phyloP scores from a whole-genome alignment of 1,140 invertebrate genomes.

The Antheraea pernyi region DNA sequence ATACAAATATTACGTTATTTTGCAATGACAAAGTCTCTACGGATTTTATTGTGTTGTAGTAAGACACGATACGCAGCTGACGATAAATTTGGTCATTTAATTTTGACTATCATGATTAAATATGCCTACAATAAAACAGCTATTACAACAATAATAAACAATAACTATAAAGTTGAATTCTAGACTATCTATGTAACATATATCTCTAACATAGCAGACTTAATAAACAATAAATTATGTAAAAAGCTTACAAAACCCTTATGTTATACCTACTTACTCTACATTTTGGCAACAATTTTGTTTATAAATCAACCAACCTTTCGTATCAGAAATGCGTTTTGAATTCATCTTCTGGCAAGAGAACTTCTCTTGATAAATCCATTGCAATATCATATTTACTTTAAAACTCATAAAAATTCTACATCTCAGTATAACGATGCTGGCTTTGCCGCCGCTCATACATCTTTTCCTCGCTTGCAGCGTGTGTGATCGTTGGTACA shows the following conservation, averaged over 20 bases:
- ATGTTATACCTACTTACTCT: background rate
- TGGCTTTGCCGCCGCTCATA: slow-evolving; percentile 33
- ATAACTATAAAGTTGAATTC: too few relatives aligned
- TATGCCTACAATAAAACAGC: too few relatives aligned
- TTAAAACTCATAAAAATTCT: slow-evolving; percentile 9
- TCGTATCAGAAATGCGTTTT: background rate
- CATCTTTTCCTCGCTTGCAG: slow-evolving; percentile 58
- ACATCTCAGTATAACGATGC: background rate
- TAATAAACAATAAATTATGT: background rate
- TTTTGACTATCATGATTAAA: too few relatives aligned
- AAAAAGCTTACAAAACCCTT: too few relatives aligned
- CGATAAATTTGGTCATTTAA: too few relatives aligned
- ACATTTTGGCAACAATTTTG: background rate
- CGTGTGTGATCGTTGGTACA: slow-evolving; percentile 49
- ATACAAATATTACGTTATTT: too few relatives aligned
- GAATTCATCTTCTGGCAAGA: background rate
- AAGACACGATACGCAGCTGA: too few relatives aligned
- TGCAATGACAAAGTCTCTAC: too few relatives aligned
- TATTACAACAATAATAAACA: too few relatives aligned
- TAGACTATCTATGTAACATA: too few relatives aligned
- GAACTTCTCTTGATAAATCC: background rate
- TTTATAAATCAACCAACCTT: background rate
- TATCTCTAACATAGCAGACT: background rate
- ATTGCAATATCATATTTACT: slow-evolving; percentile 4
- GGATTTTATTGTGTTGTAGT: too few relatives aligned